Percentiles rank a stretch among this genome's conserved stretches.
Conservation (phyloP, 2,113 vertebrate species). For the Labeo catla region DNA sequence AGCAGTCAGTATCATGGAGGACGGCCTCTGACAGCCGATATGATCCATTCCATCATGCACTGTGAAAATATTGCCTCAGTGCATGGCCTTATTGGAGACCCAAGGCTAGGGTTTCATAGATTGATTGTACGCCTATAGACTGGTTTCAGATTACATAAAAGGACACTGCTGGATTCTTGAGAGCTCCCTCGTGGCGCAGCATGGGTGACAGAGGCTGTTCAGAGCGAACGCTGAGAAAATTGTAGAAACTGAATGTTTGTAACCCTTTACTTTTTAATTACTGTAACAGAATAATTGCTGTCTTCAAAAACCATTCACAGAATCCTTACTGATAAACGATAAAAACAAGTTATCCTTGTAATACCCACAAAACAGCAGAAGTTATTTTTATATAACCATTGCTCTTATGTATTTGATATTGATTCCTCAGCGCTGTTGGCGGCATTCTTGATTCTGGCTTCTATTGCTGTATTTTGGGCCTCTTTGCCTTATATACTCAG, state of each 20-base stretch:
- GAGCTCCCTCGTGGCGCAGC: constrained; percentile 62
- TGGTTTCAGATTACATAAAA: constrained; percentile 64
- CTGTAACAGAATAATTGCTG: background rate
- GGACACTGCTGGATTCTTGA: constrained; percentile 65
- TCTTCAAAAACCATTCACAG: background rate
- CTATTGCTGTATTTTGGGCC: constrained; percentile 57
- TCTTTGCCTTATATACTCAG: constrained; percentile 67
- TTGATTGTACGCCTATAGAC: constrained; percentile 65
- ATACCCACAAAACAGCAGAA: background rate
- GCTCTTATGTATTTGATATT: constrained; percentile 2
- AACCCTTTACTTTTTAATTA: background rate
- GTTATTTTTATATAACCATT: background rate
- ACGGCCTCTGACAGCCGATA: constrained; percentile 47
- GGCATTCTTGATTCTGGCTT: constrained; percentile 65
- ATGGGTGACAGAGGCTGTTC: constrained; percentile 53
- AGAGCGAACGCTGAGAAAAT: constrained; percentile 48
- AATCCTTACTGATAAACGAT: background rate
- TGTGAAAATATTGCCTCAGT: constrained; percentile 60
- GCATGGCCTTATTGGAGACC: constrained; percentile 57
- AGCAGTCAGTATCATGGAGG: constrained; percentile 17
- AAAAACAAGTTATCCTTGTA: background rate
- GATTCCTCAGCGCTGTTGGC: constrained; percentile 71
- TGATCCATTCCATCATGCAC: constrained; percentile 44
- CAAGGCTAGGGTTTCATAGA: constrained; percentile 65
- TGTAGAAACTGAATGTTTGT: constrained; percentile 30